Evolutionary conservation across 2,888 invertebrate species (phyloP), one percentile per base, ranked within the genome.

Genomic region (Mechanitis messenoides): DNA sequence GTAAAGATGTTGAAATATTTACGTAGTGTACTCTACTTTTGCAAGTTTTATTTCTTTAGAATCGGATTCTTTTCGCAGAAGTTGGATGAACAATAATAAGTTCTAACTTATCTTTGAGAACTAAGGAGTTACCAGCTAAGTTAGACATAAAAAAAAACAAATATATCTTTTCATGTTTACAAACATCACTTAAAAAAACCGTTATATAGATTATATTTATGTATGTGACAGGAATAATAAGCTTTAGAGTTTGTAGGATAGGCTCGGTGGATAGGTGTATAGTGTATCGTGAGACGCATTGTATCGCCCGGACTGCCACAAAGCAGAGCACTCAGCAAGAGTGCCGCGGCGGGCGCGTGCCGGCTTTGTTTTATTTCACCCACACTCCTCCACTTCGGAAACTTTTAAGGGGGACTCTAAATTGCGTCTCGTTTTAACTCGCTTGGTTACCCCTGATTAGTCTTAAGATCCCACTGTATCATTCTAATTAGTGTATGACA

Each of bases 251-350:
- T 31, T 50, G 50, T 31, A 50, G 7, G 50, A 50, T 50, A 50
- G 50, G 50, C 6, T 31, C 31, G 5, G 31, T 31, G 28, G 50
- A 31, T 50, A 64, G 28, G 50, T 31, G 31, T 50, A 50, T 31
- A 50, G 67, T 69, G 71, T 72, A 71, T 67, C 67, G 69, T 66
- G 81, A 78, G 81, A 81, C 78, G 83, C 83, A 87, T 86, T 85
- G 87, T 86, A 83, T 82, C 83, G 81, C 78, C 73, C 75, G 75
- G 80, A 74, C 79, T 77, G 80, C 83, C 83, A 85, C 87, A 88
- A 89, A 87, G 87, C 88, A 81, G 84, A 85, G 85, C 87, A 88
- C 89, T 89, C 87, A 85, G 83, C 79, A 81, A 77, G 87, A 89
- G 89, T 88, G 86, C 80, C 81, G 80, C 77, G 78, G 77, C 82